Conservation (phyloP, 2,888 invertebrate species). For the Drosophila putrida region DNA sequence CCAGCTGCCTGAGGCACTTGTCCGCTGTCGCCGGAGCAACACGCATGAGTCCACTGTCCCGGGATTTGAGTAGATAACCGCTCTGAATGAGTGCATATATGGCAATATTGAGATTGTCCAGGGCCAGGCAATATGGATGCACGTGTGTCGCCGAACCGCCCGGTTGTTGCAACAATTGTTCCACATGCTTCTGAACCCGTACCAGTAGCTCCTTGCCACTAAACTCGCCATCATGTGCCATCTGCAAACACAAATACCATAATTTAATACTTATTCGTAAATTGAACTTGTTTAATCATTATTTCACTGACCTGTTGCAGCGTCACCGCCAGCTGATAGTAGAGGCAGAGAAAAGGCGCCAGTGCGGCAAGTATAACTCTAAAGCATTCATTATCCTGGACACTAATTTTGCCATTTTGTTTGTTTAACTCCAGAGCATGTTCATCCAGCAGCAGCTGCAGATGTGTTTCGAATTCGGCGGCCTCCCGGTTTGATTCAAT, state of each 20-base stretch:
- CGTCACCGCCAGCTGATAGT: constrained; percentile 86
- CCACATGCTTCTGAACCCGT: constrained; percentile 88
- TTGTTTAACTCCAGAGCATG: constrained; percentile 76
- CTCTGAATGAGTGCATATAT: constrained; percentile 86
- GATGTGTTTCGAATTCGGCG: constrained; percentile 86
- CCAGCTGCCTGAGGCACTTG: constrained; percentile 68
- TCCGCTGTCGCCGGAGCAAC: constrained; percentile 40
- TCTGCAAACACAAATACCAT: constrained; percentile 34
- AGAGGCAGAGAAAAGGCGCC: constrained; percentile 88
- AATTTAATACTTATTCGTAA: constrained; percentile 24
- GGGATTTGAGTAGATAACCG: constrained; percentile 75
- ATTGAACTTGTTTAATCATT: constrained; percentile 61
- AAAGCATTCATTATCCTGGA: constrained; percentile 79
- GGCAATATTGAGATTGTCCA: constrained; percentile 88
- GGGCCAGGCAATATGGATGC: constrained; percentile 91
- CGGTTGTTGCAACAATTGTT: constrained; percentile 85
- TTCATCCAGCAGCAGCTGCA: constrained; percentile 72
- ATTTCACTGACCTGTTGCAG: constrained; percentile 86
- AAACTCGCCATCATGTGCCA: constrained; percentile 75
- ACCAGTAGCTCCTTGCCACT: constrained; percentile 87
- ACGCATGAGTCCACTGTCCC: constrained; percentile 72
- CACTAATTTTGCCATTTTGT: constrained; percentile 78
- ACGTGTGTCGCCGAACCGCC: constrained; percentile 75
- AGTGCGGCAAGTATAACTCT: constrained; percentile 87
- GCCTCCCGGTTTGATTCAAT: constrained; percentile 86